Evolutionary conservation across 30 jellyfish, hydroid and myxozoan species (phyloP).

Genomic region (Sanderia malayensis): DNA sequence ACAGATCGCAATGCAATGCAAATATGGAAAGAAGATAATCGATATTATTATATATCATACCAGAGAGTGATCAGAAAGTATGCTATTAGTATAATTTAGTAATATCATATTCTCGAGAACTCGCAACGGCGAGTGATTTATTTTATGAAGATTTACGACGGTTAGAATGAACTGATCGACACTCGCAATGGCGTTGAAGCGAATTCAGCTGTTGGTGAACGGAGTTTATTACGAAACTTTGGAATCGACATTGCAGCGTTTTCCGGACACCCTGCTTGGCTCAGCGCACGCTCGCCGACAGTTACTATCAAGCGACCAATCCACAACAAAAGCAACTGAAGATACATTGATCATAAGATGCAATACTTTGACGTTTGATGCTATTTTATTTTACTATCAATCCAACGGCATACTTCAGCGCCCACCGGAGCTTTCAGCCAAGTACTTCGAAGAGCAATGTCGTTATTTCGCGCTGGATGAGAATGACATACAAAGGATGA

Average conservation of each 20-base stretch:
- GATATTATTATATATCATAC: too few species aligned
- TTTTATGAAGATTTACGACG: too few species aligned
- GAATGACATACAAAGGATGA: conserved; percentile 43
- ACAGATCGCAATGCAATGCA: too few species aligned
- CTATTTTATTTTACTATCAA: conserved; percentile 78
- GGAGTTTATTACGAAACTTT: conserved; percentile 72
- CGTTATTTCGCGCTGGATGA: conserved; percentile 48
- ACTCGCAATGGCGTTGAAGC: conserved; percentile 7
- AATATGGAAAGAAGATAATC: too few species aligned
- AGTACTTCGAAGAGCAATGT: conserved; percentile 59
- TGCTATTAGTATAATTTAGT: too few species aligned
- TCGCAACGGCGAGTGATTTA: too few species aligned
- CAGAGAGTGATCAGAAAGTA: too few species aligned
- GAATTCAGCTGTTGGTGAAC: conserved; percentile 48
- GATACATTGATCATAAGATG: conserved; percentile 31
- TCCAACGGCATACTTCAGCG: conserved; percentile 66
- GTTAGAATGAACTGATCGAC: too few species aligned
- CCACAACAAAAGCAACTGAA: conserved; percentile 2
- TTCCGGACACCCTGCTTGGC: conserved; percentile 82
- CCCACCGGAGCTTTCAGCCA: conserved; percentile 55
- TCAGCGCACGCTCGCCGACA: conserved; percentile 40
- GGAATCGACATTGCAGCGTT: conserved; percentile 69
- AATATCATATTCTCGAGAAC: too few species aligned
- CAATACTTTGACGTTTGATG: conserved; percentile 64
- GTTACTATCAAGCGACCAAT: too few species aligned